Percentiles rank a stretch among this genome's conserved stretches.
Evolutionary conservation across 2,113 vertebrate genomes (phyloP).

Genomic region (Thalassarche chlororhynchos): DNA sequence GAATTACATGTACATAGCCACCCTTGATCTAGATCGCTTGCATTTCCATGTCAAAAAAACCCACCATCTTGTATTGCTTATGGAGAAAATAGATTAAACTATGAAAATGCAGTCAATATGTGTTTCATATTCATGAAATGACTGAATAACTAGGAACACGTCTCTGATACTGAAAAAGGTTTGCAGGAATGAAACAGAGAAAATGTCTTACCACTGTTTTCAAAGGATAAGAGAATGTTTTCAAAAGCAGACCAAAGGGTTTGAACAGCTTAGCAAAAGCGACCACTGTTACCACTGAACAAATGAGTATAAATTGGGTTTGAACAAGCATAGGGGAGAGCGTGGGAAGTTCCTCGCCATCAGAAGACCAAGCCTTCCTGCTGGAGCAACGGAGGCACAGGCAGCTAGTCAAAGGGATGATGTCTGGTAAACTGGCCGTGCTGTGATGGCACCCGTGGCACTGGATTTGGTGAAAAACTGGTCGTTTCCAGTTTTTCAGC

Average conservation of each 20-base stretch:
- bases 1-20: background rate
- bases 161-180: background rate
- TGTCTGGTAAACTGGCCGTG: accelerated
- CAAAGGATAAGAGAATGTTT: accelerated
- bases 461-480: background rate
- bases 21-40: background rate
- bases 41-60: background rate
- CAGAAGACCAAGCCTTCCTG: background rate
- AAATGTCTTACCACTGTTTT: accelerated
- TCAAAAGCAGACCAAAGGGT: background rate
- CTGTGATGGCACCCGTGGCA: accelerated
- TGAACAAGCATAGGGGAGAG: background rate
- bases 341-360: accelerated
- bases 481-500: background rate
- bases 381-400: background rate
- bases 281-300: background rate
- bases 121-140: background rate
- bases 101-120: background rate
- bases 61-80: background rate
- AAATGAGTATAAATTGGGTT: background rate
- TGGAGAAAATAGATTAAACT: background rate
- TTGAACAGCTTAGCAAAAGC: background rate
- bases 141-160: background rate
- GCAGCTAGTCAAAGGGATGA: background rate
- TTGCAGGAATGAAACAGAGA: background rate